Base-by-base conservation (phyloP, 2,113 vertebrate species). In the Myiozetetes cayanensis region DNA sequence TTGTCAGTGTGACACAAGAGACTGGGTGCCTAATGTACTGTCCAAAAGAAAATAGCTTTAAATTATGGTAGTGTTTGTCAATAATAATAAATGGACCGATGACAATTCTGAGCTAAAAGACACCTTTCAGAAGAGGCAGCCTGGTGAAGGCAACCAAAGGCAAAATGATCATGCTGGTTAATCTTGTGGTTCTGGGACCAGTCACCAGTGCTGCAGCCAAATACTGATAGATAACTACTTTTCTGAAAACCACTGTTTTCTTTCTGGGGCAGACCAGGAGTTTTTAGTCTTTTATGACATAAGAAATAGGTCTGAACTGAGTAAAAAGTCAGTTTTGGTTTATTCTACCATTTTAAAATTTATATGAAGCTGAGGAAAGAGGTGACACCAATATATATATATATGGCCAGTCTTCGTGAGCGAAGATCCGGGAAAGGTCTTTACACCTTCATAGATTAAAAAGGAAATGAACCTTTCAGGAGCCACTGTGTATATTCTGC, bases 341-440 rank as follows among this genome's bases (percentile, higher is more conserved):
- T 56, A 30, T 70, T 80, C 27, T 59, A 61, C 9, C 7, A 30
- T 50, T 84, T 89, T 37, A n/a, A 43, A 89, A 86, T 46, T 84
- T 15, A 78, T 49, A 62, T 8, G 6, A 50, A n/a, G 8, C 33
- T 46, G 22, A 82, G 28, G 18, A 55, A 84, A 85, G 17, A 43
- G 7, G 3, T 35, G 1, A 39, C 43, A 61, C 4, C 6, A 44
- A 18, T n/a, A n/a, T n/a, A n/a, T n/a, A n/a, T n/a, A n/a, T n/a
- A n/a, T n/a, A n/a, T n/a, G n/a, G n/a, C n/a, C n/a, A n/a, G n/a
- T n/a, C n/a, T n/a, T n/a, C n/a, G n/a, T n/a, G n/a, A n/a, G n/a
- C n/a, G n/a, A n/a, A n/a, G n/a, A n/a, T n/a, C n/a, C n/a, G n/a
- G n/a, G n/a, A n/a, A n/a, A n/a, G n/a, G n/a, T n/a, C n/a, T n/a